Evolutionary conservation across 2,113 vertebrate species (phyloP), one percentile per base, ranked within the genome.

Genomic region (Zosterops lateralis): DNA sequence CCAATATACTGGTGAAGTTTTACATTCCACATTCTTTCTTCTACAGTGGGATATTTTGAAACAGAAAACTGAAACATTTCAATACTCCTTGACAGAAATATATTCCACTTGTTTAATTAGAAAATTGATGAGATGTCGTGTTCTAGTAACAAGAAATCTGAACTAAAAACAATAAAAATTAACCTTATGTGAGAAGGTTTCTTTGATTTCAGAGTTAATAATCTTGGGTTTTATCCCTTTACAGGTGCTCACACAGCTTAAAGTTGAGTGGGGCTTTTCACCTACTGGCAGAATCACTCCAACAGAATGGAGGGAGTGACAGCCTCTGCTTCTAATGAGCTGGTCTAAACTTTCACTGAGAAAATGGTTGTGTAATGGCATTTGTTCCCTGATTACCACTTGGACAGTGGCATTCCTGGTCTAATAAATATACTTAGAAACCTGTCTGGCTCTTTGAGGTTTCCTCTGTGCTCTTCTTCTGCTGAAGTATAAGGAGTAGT

Each of bases 221-320:
- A 70, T 45, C 13, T 31, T 71, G 25, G 13, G 20, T 70, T 95
- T 91, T 85, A 70, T 89, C 81, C 48, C 87, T 48, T 97, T 97
- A 20, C 97, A 99, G 99, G 98, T 98, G 61, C 2, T 97, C 26
- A 99, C 99, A 89, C 95, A 97, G 44, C 97, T 97, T 40, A 98
- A 98, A 28, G 96, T 99, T 10, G 90, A 93, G 58, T 99, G 99
- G 99, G 99, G 99, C 93, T 12, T 98, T 70, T 99, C 99, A 26
- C 99, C 99, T 17, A 83, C 99, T 26, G 98, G 99, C 83, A 99
- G 94, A 97, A 8, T 99, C 54, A 98, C 97, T 78, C 99, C 99
- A 32, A 98, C 98, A 62, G 91, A 96, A 61, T 99, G 99, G 98
- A 98, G 90, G 84, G 68, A 97, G 87, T 87, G 76, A 51, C 14